phyloP scores from a whole-genome alignment of 1,140 invertebrate genomes.

The Eupristina koningsbergeri region DNA sequence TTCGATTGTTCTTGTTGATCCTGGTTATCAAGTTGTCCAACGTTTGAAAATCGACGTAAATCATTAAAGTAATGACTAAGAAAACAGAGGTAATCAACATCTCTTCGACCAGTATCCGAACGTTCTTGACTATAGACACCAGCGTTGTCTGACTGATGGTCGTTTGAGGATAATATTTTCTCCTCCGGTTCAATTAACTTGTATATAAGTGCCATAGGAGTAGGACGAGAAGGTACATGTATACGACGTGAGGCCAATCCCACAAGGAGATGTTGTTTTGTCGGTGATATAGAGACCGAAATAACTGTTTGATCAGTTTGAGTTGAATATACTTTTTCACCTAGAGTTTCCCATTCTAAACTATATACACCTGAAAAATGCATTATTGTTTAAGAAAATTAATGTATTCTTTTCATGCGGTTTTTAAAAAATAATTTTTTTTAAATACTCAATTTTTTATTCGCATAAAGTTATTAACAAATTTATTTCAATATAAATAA shows the following conservation, averaged over 20 bases:
- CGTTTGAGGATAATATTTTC: slow-evolving; percentile 14
- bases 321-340: slow-evolving; percentile 84
- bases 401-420: slow-evolving; percentile 16
- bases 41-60: slow-evolving; percentile 15
- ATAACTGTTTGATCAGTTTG: slow-evolving; percentile 85
- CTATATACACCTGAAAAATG: slow-evolving; percentile 81
- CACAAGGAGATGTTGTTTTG: slow-evolving; percentile 83
- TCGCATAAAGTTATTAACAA: too few species aligned
- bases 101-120: background rate
- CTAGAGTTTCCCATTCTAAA: slow-evolving; percentile 81
- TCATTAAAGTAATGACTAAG: slow-evolving; percentile 27
- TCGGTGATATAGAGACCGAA: slow-evolving; percentile 87
- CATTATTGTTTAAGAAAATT: background rate
- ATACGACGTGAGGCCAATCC: slow-evolving; percentile 81
- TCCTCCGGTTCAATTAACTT: slow-evolving; percentile 67
- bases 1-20: background rate
- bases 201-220: slow-evolving; percentile 81
- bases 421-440: too few species aligned
- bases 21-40: background rate
- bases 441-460: too few species aligned
- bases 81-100: slow-evolving; percentile 20
- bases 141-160: background rate
- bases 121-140: background rate
- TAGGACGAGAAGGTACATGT: slow-evolving; percentile 66
- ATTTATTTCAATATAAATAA: too few species aligned